Evolutionary conservation across 1,140 invertebrate species (phyloP), one percentile per base, ranked within the genome.

Genomic region (Scaptomyza pallida): DNA sequence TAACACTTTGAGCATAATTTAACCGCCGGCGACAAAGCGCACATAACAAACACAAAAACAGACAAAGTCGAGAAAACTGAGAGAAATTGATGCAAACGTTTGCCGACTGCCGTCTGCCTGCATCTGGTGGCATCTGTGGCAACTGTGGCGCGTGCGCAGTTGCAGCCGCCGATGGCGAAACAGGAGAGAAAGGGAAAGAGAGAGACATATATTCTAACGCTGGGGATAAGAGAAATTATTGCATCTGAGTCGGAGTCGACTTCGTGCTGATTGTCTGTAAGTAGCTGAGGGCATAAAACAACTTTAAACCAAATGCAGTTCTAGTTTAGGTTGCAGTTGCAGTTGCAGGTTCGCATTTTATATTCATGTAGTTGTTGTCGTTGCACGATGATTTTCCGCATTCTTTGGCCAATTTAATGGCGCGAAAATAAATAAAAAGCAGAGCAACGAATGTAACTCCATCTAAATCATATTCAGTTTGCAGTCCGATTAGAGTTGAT

Each of bases 1-100:
- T 88, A 88, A 88, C 82, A 88, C 82, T 88, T 88, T 88, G 72
- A 82, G 83, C 75, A 88, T 89, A 82, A 78, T 88, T 88, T 62
- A 78, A 75, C 82, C 83, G 82, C 75, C 67, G 82, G 82, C 82
- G 82, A 88, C 82, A 88, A 59, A 74, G 63, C 64, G 70, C 70
- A 86, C 76, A 83, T 81, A 86, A 74, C 77, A 85, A 77, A 80
- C 63, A 82, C 60, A 82, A 65, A 72, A 40, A 65, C 52, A 41
- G 50, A 45, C 33, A 23, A 35, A 23, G 26, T 16, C 17, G 17
- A 37, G 33, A 37, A n/a, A 47, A 59, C 13, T 13, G n/a, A 15
- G 30, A 26, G 13, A 33, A 12, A 19, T 45, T 40, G 13, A 45
- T 12, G 23, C 13, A 30, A 50, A 26, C 21, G 13, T 43, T 19